Base-by-base conservation (phyloP, 35 echinoderm and acorn worm genomes). In the Apostichopus japonicus region DNA sequence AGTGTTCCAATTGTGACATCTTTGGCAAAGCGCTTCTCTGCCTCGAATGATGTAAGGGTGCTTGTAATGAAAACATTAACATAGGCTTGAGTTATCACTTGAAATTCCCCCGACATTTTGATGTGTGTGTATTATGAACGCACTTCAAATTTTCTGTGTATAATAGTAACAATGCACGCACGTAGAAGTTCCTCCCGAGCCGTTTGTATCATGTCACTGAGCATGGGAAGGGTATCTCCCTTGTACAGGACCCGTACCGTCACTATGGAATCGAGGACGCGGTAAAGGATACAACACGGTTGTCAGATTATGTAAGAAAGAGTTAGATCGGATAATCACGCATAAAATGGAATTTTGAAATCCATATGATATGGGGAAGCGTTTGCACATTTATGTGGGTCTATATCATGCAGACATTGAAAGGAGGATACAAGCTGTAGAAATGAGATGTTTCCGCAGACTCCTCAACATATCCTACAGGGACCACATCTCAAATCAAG, bases 51-150 rank as follows among this genome's bases (percentile, higher is more conserved):
- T 71, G 84, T 94, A 14, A 98, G 77, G 52, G 93, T 91, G 78
- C 94, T 98, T 8, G 97, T 94, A 27, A 98, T 94, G 27, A 94
- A 90, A 16, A 98, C 80, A 75, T 94, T 96, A 21, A 96, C 97
- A 54, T 93, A 87, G 22, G 84, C 86, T 25, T 94, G 81, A 7
- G 97, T 98, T 80, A 96, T 72, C 11, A 98, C 97, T 58, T 91
- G 57, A 91, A 78, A 92, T n/a, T 94, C 95, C 27, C 86, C 93
- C 10, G 95, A 93, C 95, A 96, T 96, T 71, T 88, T 92, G 56
- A 65, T 56, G 17, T 44, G 77, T 13, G 17, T 44, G 21, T 78
- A 10, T 24, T 8, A 53, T 86, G 14, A 53, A 17, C 16, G 53
- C 77, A 51, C 19, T 51, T 23, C 19, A 77, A 77, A 77, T 8